These are phyloP conservation scores for Madoqua kirkii DNA, from an alignment of 2,113 vertebrate genomes.

Conservation along the genomic window DNA sequence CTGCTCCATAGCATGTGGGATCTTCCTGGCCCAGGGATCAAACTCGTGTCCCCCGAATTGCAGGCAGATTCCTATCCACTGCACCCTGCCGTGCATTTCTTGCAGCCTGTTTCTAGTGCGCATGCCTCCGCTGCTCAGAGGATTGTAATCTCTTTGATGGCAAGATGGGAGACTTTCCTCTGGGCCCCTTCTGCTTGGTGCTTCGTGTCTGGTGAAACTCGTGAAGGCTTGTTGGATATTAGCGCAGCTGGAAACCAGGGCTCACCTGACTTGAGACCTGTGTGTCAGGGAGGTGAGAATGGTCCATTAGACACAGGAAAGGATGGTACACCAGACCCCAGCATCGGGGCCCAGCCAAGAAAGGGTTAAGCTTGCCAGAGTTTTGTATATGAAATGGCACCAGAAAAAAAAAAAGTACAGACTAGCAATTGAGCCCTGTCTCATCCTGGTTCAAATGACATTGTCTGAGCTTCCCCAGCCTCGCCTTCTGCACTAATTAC, in stretches of 20 bases:
- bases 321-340: neutral
- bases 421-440: constrained; percentile 81
- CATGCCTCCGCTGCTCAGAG: neutral
- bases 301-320: neutral
- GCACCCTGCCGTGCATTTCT: neutral
- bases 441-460: constrained; percentile 84
- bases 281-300: rapidly evolving
- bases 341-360: neutral
- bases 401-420: constrained; percentile 77
- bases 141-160: neutral
- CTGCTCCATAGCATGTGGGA: neutral
- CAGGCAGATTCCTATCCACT: neutral
- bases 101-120: neutral
- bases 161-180: neutral
- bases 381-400: constrained; percentile 69
- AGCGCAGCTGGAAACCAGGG: neutral
- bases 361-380: constrained; percentile 71
- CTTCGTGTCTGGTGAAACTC: neutral
- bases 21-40: neutral
- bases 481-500: constrained; percentile 83
- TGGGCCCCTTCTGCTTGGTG: neutral
- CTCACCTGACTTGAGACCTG: neutral
- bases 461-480: constrained; percentile 80
- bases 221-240: neutral
- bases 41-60: neutral